A percentile compares a stretch with the other conserved stretches of the same genome.
phyloP scores from a whole-genome alignment of 2,797 vertebrate genomes.

The Tenualosa ilisha region DNA sequence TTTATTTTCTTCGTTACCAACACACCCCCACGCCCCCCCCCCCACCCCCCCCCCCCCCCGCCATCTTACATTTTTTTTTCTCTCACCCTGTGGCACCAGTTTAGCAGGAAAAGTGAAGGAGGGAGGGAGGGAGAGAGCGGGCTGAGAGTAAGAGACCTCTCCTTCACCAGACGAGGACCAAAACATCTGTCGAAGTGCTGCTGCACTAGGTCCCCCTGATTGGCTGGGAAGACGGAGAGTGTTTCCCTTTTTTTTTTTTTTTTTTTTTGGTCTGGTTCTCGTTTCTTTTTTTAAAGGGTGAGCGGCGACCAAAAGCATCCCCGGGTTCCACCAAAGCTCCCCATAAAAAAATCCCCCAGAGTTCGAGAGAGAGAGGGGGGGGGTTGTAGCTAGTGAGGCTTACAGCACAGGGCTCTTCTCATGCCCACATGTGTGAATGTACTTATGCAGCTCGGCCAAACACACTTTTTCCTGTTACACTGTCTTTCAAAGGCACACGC shows the following conservation, averaged over 20 bases:
- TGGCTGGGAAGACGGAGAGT: conserved; percentile 4
- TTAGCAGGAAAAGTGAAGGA: not conserved
- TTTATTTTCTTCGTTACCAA: not conserved
- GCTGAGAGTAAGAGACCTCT: not conserved
- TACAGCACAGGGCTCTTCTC: conserved; percentile 28
- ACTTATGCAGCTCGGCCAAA: conserved; percentile 16
- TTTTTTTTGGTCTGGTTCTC: not conserved
- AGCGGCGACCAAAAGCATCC: conserved; percentile 41
- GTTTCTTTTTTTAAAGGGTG: conserved; percentile 29
- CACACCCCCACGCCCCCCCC: not conserved
- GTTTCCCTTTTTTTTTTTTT: not conserved
- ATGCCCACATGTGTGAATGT: conserved; percentile 40
- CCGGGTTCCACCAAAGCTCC: conserved; percentile 35
- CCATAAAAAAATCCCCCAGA: conserved; percentile 47
- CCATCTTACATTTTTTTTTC: not conserved
- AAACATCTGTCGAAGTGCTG: not conserved
- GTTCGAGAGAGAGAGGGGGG: conserved; percentile 8
- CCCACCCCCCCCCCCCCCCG: not conserved
- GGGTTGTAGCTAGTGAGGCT: conserved; percentile 27
- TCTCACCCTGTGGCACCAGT: not conserved
- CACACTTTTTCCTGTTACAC: not conserved
- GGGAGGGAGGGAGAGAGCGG: not conserved
- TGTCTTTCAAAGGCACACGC: not conserved
- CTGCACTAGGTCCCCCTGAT: not conserved
- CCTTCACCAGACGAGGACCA: not conserved